Evolutionary conservation across 2,113 vertebrate species (phyloP).

Genomic region (Puffinus mauretanicus): DNA sequence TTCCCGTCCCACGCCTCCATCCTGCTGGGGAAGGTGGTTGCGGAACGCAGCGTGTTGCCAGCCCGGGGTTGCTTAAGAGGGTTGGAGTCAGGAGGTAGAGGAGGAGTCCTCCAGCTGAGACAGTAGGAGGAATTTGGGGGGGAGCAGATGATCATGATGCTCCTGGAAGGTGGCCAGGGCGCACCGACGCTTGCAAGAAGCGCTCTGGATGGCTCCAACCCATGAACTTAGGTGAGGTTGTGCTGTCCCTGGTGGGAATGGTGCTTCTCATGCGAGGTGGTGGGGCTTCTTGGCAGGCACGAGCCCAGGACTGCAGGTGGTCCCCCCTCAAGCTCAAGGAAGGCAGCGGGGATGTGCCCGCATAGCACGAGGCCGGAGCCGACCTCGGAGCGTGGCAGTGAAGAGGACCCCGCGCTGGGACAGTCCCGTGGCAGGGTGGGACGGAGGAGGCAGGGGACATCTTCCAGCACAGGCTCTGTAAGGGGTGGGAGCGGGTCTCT

Average conservation of each 20-base stretch:
- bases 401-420: background rate
- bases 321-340: background rate
- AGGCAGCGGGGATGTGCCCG: background rate
- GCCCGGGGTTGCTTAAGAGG: background rate
- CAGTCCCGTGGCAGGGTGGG: background rate
- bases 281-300: accelerated
- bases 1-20: background rate
- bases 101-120: background rate
- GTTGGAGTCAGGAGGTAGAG: background rate
- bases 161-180: background rate
- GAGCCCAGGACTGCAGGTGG: accelerated
- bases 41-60: background rate
- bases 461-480: background rate
- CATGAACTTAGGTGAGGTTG: background rate
- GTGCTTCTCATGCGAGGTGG: background rate
- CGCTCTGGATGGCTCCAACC: background rate
- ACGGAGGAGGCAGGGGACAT: background rate
- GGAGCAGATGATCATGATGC: background rate
- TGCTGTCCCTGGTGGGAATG: background rate
- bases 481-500: background rate
- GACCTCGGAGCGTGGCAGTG: accelerated
- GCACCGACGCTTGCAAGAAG: background rate
- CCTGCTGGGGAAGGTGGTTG: background rate
- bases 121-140: background rate
- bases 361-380: background rate